These are phyloP conservation scores for Serripes groenlandicus DNA, from an alignment of 2,888 invertebrate genomes.

Conservation along the genomic window DNA sequence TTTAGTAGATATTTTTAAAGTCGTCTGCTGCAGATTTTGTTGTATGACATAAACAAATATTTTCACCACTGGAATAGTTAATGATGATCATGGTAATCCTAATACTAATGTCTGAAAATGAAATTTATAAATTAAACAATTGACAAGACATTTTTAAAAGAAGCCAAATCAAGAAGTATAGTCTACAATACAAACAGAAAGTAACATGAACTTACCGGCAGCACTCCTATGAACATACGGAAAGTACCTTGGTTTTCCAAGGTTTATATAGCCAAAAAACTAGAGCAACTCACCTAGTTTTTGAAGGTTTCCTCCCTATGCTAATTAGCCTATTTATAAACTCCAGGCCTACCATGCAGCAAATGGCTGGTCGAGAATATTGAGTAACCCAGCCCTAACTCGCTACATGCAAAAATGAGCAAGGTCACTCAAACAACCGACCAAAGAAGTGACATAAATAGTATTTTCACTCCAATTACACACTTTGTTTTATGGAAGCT, in stretches of 20 bases:
- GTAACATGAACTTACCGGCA: constrained; percentile 7
- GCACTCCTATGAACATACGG: background rate
- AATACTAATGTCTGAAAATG: background rate
- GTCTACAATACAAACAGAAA: background rate
- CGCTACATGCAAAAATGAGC: no score
- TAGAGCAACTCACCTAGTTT: constrained; percentile 62
- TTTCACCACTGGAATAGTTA: no score
- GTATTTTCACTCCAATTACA: no score
- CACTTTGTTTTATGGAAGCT: no score
- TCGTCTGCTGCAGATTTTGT: no score
- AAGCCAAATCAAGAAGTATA: background rate
- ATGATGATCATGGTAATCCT: no score
- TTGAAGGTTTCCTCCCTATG: constrained; percentile 76
- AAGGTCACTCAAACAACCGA: no score
- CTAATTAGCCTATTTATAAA: constrained; percentile 20
- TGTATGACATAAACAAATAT: no score
- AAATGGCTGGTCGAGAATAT: constrained; percentile 1
- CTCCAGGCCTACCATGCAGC: background rate
- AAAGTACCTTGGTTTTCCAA: background rate
- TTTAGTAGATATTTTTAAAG: no score
- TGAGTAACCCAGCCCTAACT: constrained; percentile 9
- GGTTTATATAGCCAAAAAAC: constrained; percentile 38
- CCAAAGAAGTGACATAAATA: no score
- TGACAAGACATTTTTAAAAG: background rate
- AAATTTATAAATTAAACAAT: background rate